Percentiles rank a stretch among this genome's conserved stretches.
Conservation (phyloP, 2,113 vertebrate species). For the Triplophysa dalaica region DNA sequence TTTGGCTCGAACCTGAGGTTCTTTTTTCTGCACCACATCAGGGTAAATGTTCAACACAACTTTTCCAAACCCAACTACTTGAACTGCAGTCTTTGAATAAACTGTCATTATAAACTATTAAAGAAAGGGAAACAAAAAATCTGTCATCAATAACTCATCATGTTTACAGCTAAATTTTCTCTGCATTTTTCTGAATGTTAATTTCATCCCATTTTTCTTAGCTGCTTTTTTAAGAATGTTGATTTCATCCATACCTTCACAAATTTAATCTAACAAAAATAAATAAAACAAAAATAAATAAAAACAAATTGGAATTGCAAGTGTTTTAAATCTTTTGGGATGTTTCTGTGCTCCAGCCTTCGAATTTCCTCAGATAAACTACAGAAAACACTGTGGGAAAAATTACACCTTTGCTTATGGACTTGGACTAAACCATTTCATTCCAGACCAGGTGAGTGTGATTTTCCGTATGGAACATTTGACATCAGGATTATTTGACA, state of each 20-base stretch:
- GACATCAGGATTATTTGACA: not conserved
- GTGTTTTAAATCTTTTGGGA: not conserved
- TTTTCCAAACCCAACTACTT: not conserved
- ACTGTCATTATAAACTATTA: no score
- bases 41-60: conserved; percentile 64
- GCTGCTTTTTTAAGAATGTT: no score
- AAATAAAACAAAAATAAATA: no score
- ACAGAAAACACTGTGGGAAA: conserved; percentile 77
- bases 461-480: not conserved
- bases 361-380: conserved; percentile 90
- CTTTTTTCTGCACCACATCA: conserved; percentile 85
- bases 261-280: no score
- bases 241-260: no score
- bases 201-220: not conserved
- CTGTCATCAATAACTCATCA: not conserved
- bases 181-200: not conserved
- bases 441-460: conserved; percentile 82
- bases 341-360: conserved; percentile 71
- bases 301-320: not conserved
- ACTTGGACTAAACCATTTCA: conserved; percentile 86
- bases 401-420: conserved; percentile 80
- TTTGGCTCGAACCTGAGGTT: conserved; percentile 88
- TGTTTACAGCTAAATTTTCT: not conserved
- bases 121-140: not conserved
- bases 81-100: no score